A percentile compares a stretch with the other conserved stretches of the same genome.
Evolutionary conservation across 37 sponge, comb jelly and placozoan species (phyloP).

Genomic region (Chondrilla cf. caribensis): DNA sequence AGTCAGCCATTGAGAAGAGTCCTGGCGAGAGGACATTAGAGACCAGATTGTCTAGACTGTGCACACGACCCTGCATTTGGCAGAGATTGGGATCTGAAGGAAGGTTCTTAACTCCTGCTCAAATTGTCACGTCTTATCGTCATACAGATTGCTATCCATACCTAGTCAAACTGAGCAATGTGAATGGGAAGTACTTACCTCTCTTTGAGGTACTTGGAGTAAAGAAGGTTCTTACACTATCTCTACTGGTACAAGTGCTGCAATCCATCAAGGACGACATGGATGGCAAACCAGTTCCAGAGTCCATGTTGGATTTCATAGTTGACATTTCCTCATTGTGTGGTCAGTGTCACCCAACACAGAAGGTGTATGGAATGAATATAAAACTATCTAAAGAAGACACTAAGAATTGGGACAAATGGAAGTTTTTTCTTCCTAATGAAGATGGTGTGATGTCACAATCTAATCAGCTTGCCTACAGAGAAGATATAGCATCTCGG

Average conservation of each 20-base stretch:
- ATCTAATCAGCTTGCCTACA: conserved; percentile 25
- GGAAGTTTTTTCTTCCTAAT: conserved; percentile 34
- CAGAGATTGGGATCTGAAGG: neutral
- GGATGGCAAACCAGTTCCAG: neutral
- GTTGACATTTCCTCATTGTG: neutral
- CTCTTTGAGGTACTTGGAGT: conserved; percentile 45
- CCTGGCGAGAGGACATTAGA: neutral
- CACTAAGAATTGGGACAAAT: neutral
- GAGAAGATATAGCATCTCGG: neutral
- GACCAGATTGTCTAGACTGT: neutral
- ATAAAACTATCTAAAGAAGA: too few species aligned
- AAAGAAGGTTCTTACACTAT: neutral
- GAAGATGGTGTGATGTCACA: conserved; percentile 39
- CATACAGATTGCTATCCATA: conserved; percentile 26
- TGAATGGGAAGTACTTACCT: conserved; percentile 1
- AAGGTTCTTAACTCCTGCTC: conserved; percentile 14
- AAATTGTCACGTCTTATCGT: neutral
- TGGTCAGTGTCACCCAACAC: too few species aligned
- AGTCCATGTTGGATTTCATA: neutral
- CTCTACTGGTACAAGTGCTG: neutral
- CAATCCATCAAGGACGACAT: neutral
- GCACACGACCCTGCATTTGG: conserved; percentile 33
- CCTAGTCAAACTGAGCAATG: conserved; percentile 28
- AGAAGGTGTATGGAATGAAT: too few species aligned
- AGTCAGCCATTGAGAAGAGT: neutral